phyloP scores from a whole-genome alignment of 2,113 vertebrate species.

The Pyxicephalus adspersus region DNA sequence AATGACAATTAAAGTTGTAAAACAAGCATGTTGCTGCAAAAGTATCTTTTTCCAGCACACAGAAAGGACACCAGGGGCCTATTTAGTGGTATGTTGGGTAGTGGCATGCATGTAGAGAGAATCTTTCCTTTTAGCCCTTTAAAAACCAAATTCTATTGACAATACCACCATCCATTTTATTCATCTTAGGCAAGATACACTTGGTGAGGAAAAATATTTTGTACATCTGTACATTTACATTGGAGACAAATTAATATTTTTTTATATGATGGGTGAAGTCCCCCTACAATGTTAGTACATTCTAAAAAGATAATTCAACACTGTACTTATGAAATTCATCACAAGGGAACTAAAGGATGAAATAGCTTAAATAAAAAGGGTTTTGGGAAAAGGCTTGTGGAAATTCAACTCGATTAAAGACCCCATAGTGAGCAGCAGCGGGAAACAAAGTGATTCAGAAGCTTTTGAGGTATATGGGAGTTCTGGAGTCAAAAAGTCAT shows the following conservation, averaged over 20 bases:
- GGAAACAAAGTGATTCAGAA: slow-evolving; percentile 40
- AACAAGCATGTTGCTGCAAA: too few species aligned
- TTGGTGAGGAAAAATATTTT: too few species aligned
- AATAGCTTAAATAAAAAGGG: slow-evolving; percentile 22
- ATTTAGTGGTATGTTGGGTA: too few species aligned
- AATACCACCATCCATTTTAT: too few species aligned
- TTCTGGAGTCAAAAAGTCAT: slow-evolving; percentile 43
- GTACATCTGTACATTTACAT: too few species aligned
- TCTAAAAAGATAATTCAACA: not conserved
- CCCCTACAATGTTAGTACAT: not conserved
- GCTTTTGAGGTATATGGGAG: slow-evolving; percentile 21
- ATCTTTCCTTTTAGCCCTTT: too few species aligned
- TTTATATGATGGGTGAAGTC: not conserved
- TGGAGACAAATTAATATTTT: not conserved
- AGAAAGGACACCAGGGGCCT: too few species aligned
- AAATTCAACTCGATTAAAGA: slow-evolving; percentile 34
- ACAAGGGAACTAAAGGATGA: not conserved
- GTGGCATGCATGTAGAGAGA: too few species aligned
- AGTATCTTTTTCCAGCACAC: too few species aligned
- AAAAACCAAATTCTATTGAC: too few species aligned
- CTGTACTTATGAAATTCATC: slow-evolving; percentile 7
- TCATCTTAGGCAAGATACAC: too few species aligned
- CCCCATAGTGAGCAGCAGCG: slow-evolving; percentile 35
- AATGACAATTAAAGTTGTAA: too few species aligned
- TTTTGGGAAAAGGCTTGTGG: slow-evolving; percentile 24